Evolutionary conservation across 2,888 invertebrate genomes (phyloP).

Genomic region (Muschampia plurimacula): DNA sequence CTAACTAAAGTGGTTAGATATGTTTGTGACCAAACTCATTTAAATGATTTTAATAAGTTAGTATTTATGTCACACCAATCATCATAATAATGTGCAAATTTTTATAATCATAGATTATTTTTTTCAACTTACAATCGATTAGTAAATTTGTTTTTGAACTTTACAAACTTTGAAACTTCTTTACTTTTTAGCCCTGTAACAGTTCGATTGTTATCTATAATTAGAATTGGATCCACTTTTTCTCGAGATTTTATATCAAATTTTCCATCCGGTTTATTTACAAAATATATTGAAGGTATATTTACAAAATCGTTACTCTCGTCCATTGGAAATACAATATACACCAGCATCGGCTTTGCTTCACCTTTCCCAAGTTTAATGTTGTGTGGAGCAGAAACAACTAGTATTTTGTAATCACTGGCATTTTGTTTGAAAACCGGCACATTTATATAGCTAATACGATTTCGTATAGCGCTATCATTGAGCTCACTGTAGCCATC

Average conservation of each 20-base stretch:
- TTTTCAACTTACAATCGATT: slow-evolving; percentile 38
- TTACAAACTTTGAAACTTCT: slow-evolving; percentile 64
- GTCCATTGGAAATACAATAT: slow-evolving; percentile 68
- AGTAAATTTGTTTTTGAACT: slow-evolving; percentile 66
- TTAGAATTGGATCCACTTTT: slow-evolving; percentile 60
- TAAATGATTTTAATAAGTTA: not conserved
- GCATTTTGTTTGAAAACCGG: slow-evolving; percentile 63
- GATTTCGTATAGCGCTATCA: slow-evolving; percentile 35
- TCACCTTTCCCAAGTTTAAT: slow-evolving; percentile 56
- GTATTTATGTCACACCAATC: no score
- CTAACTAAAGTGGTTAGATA: no score
- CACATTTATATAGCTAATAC: slow-evolving; percentile 57
- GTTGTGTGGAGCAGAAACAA: slow-evolving; percentile 69
- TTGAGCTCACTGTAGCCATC: slow-evolving; percentile 35
- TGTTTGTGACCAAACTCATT: no score
- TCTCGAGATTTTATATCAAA: slow-evolving; percentile 48
- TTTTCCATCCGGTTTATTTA: slow-evolving; percentile 52
- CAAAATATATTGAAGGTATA: slow-evolving; percentile 70
- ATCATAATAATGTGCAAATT: not conserved
- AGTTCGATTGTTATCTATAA: slow-evolving; percentile 71
- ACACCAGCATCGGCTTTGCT: slow-evolving; percentile 59
- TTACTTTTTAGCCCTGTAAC: slow-evolving; percentile 73
- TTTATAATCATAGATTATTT: not conserved
- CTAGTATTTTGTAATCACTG: slow-evolving; percentile 67
- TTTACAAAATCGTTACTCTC: slow-evolving; percentile 49